phyloP scores from a whole-genome alignment of 2,888 invertebrate species.

The Cheilosia soror region DNA sequence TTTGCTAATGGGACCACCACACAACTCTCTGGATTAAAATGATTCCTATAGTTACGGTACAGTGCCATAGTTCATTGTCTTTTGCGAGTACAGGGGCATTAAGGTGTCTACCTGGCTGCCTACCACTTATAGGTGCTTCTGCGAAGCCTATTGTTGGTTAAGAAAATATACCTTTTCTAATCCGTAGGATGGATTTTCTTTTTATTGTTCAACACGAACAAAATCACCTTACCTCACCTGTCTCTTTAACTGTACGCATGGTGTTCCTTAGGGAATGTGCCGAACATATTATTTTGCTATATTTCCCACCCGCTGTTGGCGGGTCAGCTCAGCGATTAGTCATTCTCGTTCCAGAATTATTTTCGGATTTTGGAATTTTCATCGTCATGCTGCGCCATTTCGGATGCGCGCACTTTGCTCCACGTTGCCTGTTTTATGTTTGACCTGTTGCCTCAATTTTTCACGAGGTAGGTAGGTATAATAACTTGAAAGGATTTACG shows the following conservation, averaged over 20 bases:
- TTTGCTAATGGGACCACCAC: conserved; percentile 42
- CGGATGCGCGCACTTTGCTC: conserved; percentile 44
- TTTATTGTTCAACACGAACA: not conserved
- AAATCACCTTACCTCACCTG: conserved; percentile 5
- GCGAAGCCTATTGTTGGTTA: not conserved
- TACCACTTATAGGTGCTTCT: not conserved
- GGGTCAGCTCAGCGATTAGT: conserved; percentile 36
- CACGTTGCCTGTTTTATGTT: conserved; percentile 44
- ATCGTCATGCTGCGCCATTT: conserved; percentile 46
- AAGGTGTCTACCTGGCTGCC: conserved; percentile 17
- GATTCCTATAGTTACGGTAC: conserved; percentile 34
- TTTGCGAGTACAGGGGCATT: conserved; percentile 3
- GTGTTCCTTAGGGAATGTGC: conserved; percentile 32
- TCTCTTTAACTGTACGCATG: conserved; percentile 31
- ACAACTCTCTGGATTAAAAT: conserved; percentile 31
- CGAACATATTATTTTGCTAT: conserved; percentile 12
- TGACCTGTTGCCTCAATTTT: conserved; percentile 59
- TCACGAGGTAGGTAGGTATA: not conserved
- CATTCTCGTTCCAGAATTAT: conserved; percentile 61
- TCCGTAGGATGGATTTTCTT: not conserved
- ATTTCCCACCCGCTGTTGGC: not conserved
- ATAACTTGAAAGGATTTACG: conserved; percentile 24
- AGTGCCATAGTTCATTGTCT: conserved; percentile 52
- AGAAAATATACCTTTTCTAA: not conserved
- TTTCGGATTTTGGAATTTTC: conserved; percentile 34